phyloP scores from a whole-genome alignment of 1,140 invertebrate species.

The Scaptomyza hsui region DNA sequence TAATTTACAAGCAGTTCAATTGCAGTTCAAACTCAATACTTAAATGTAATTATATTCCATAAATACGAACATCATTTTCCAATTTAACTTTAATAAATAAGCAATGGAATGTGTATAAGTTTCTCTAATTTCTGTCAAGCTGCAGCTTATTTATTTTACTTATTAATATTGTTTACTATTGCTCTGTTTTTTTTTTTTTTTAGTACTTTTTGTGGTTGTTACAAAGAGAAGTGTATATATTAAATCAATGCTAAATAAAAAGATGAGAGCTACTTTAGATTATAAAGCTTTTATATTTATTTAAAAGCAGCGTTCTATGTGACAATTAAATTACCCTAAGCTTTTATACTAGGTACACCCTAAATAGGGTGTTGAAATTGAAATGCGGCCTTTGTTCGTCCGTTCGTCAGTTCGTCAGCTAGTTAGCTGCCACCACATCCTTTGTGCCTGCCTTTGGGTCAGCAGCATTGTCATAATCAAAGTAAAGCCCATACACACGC shows the following conservation, averaged over 20 bases:
- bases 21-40: background rate
- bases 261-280: too few relatives aligned
- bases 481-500: constrained; percentile 11
- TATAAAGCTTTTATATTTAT: too few relatives aligned
- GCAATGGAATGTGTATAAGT: background rate
- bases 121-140: background rate
- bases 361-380: constrained; percentile 26
- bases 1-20: background rate
- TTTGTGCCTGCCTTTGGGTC: constrained; percentile 17
- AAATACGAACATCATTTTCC: background rate
- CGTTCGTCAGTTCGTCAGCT: background rate
- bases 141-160: background rate
- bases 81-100: constrained; percentile 1
- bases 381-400: constrained; percentile 13
- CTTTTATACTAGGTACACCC: background rate
- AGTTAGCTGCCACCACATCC: constrained; percentile 19
- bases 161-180: background rate
- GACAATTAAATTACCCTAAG: constrained; percentile 4
- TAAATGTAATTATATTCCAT: background rate
- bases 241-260: too few relatives aligned
- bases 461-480: constrained; percentile 46
- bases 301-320: background rate
- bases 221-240: background rate
- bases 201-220: background rate
- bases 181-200: background rate